Evolutionary conservation across 2,888 invertebrate genomes (phyloP).

Genomic region (Noctua fimbriata): DNA sequence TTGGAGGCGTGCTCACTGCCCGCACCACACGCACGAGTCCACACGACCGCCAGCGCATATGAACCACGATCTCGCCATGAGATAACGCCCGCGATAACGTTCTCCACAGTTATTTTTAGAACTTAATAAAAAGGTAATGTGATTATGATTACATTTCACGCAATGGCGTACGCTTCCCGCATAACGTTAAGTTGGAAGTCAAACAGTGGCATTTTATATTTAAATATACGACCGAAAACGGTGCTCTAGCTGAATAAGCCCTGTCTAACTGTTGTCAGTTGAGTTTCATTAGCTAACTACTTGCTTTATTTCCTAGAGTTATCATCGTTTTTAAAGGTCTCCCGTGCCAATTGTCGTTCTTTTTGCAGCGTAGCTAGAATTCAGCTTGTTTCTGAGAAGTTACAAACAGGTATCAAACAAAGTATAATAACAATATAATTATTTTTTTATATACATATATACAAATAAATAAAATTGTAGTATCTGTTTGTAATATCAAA

Average conservation of each 20-base stretch:
- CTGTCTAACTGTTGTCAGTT: conserved; percentile 34
- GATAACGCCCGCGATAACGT: conserved; percentile 88
- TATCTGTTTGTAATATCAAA: too few species aligned
- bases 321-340: conserved; percentile 45
- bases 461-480: too few species aligned
- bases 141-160: conserved; percentile 79
- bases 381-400: background rate
- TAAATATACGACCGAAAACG: conserved; percentile 27
- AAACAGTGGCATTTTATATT: conserved; percentile 26
- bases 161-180: conserved; percentile 64
- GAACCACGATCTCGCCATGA: conserved; percentile 84
- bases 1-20: conserved; percentile 57
- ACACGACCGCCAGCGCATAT: conserved; percentile 66
- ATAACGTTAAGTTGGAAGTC: conserved; percentile 30
- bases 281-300: conserved; percentile 52
- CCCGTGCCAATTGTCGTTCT: conserved; percentile 7
- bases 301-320: conserved; percentile 47
- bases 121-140: conserved; percentile 86
- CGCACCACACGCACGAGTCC: conserved; percentile 65
- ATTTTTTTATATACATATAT: too few species aligned
- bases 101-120: conserved; percentile 86
- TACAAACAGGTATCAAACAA: background rate
- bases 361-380: conserved; percentile 10
- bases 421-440: background rate
- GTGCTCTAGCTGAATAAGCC: conserved; percentile 16